Conservation (phyloP, 1,140 invertebrate genomes). For the Scylla paramamosain region DNA sequence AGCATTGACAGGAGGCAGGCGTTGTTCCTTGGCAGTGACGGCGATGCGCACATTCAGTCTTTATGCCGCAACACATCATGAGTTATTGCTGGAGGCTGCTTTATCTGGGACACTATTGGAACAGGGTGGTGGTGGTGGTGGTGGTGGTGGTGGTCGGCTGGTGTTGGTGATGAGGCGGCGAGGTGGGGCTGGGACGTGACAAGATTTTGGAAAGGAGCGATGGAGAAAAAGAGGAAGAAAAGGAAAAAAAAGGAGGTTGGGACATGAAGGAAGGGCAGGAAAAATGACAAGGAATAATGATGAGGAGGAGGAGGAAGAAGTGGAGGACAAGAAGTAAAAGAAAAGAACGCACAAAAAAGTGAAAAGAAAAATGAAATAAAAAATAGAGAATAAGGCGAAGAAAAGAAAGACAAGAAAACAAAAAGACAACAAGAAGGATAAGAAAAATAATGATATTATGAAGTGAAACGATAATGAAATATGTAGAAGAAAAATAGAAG, state of each 20-base stretch:
- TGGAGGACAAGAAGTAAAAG: background rate
- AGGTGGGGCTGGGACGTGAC: too few species aligned
- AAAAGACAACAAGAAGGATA: background rate
- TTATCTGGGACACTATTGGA: too few species aligned
- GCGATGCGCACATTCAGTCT: too few species aligned
- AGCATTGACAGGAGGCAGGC: too few species aligned
- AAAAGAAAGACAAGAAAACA: background rate
- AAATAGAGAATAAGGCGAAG: background rate
- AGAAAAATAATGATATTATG: conserved; percentile 73
- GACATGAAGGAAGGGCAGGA: background rate
- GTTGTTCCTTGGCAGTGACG: too few species aligned
- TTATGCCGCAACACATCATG: too few species aligned
- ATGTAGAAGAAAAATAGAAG: background rate
- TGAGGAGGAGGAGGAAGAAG: background rate
- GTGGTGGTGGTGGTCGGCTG: too few species aligned
- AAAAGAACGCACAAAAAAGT: too few species aligned
- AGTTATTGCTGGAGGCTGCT: too few species aligned
- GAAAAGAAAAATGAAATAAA: background rate
- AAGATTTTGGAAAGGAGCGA: background rate
- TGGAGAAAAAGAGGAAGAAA: background rate
- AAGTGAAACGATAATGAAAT: background rate
- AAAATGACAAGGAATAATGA: background rate
- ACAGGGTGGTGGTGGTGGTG: too few species aligned
- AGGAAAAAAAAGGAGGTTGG: background rate
- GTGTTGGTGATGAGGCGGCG: too few species aligned